A percentile compares a stretch with the other conserved stretches of the same genome.
Evolutionary conservation across 2,888 invertebrate species (phyloP).

Genomic region (Acrobasis suavella): DNA sequence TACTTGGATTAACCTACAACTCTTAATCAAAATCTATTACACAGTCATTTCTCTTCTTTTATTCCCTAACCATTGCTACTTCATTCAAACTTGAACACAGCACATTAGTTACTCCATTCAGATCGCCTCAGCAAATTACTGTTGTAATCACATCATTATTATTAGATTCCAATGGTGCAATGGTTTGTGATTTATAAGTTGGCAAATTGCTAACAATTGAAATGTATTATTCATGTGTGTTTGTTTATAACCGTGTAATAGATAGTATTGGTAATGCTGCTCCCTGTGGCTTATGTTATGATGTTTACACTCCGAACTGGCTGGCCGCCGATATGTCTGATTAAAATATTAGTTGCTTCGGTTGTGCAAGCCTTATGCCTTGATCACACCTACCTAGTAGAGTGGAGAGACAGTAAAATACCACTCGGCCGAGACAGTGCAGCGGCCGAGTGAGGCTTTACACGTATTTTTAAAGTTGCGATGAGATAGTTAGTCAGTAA

Average conservation of each 20-base stretch:
- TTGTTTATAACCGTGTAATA: conserved; percentile 19
- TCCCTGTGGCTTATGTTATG: conserved; percentile 12
- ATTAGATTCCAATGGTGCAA: conserved; percentile 28
- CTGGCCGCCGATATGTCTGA: conserved; percentile 11
- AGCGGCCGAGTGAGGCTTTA: no score
- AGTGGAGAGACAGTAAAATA: no score
- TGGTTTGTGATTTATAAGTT: conserved; percentile 27
- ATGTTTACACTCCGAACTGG: conserved; percentile 17
- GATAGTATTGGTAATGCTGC: conserved; percentile 1
- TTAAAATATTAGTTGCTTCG: conserved; percentile 15
- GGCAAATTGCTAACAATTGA: conserved; percentile 30
- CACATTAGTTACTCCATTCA: conserved; percentile 23
- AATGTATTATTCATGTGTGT: conserved; percentile 34
- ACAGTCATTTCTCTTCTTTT: conserved; percentile 11
- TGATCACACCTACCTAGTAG: no score
- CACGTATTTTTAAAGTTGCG: no score
- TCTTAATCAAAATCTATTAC: conserved; percentile 12
- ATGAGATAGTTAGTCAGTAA: no score
- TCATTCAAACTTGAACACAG: not conserved
- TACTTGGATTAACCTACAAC: not conserved
- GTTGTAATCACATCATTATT: conserved; percentile 25
- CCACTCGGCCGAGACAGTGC: no score
- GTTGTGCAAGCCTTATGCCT: conserved; percentile 15
- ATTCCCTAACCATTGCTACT: conserved; percentile 19
- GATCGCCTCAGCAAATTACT: conserved; percentile 14